Evolutionary conservation across 1,140 invertebrate genomes (phyloP).

Genomic region (Pollicipes pollicipes): DNA sequence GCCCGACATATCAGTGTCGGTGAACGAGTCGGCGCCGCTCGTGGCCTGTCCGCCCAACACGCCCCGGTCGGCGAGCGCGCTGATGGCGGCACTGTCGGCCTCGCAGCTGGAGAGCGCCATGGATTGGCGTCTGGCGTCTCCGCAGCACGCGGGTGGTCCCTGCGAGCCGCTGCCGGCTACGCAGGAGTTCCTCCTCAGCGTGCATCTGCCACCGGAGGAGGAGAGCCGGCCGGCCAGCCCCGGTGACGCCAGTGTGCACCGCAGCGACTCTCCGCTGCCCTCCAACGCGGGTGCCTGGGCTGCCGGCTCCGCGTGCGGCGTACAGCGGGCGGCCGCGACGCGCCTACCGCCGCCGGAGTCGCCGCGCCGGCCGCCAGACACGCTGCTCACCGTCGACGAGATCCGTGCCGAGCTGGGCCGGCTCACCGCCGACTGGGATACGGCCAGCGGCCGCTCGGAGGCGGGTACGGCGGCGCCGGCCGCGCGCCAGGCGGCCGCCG

Average conservation of each 20-base stretch:
- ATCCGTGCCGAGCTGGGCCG: neutral
- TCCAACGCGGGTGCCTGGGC: neutral
- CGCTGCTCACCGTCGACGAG: neutral
- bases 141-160: neutral
- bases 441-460: neutral
- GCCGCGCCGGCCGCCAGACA: neutral
- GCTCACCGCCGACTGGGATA: neutral
- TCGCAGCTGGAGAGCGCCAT: neutral
- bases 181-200: neutral
- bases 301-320: no score
- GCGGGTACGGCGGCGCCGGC: no score
- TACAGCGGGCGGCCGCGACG: neutral
- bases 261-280: neutral
- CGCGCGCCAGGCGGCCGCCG: no score
- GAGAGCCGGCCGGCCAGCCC: neutral
- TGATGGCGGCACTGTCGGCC: no score
- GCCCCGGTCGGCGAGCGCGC: neutral
- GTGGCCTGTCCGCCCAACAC: neutral
- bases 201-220: neutral
- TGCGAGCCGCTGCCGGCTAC: neutral
- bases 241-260: neutral
- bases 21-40: neutral
- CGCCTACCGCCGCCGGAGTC: no score
- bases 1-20: neutral
- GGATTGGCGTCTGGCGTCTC: neutral